These are phyloP conservation scores for Sitophilus oryzae DNA, from an alignment of 1,140 invertebrate genomes.

Conservation along the genomic window DNA sequence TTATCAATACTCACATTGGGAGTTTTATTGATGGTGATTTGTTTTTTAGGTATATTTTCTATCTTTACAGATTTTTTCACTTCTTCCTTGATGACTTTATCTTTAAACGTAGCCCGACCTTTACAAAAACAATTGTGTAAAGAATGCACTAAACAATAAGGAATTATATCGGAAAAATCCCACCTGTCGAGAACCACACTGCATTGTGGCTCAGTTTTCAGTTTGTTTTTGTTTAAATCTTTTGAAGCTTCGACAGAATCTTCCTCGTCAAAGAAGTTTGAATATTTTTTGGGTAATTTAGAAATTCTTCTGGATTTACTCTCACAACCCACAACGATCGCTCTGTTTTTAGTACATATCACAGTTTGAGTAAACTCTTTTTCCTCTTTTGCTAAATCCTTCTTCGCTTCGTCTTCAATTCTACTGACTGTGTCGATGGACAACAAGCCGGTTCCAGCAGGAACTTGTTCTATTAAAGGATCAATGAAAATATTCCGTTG, in stretches of 20 bases:
- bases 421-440: constrained; percentile 37
- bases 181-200: constrained; percentile 27
- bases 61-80: background rate
- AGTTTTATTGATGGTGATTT: background rate
- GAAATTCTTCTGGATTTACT: constrained; percentile 36
- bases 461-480: constrained; percentile 9
- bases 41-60: background rate
- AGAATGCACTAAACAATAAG: constrained; percentile 40
- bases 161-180: constrained; percentile 33
- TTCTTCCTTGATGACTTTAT: background rate
- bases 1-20: too few relatives aligned
- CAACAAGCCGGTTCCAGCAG: constrained; percentile 28
- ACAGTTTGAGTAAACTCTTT: constrained; percentile 46
- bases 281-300: constrained; percentile 41
- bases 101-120: constrained; percentile 1
- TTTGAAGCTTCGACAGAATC: background rate
- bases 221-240: constrained; percentile 6
- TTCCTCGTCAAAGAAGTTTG: constrained; percentile 37
- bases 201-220: constrained; percentile 16
- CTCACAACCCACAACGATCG: constrained; percentile 41
- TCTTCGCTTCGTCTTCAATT: constrained; percentile 42
- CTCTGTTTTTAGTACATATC: constrained; percentile 43
- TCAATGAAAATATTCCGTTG: constrained; percentile 9
- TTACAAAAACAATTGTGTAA: constrained; percentile 41
- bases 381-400: constrained; percentile 43